Evolutionary conservation across 2,888 invertebrate genomes (phyloP).

Genomic region (Cephus sareptanus): DNA sequence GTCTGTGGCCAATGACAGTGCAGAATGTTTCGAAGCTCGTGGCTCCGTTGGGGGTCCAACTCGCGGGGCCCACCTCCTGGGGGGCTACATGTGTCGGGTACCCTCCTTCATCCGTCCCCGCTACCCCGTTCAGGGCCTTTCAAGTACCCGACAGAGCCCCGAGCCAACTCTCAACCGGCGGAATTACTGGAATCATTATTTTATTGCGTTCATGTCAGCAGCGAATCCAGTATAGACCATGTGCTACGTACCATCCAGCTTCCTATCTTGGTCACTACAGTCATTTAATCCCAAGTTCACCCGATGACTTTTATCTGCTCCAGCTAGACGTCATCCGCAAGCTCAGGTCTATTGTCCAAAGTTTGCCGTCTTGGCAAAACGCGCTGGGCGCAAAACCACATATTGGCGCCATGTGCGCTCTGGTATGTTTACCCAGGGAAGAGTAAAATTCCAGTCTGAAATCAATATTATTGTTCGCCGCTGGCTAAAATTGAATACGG

Average conservation of each 20-base stretch:
- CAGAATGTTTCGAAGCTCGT: conserved; percentile 53
- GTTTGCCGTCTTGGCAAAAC: neutral
- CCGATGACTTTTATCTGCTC: neutral
- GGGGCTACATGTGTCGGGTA: conserved; percentile 58
- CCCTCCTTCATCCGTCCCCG: conserved; percentile 37
- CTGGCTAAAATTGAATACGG: conserved; percentile 52
- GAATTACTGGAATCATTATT: conserved; percentile 51
- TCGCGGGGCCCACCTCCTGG: conserved; percentile 42
- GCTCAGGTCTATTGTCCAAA: neutral
- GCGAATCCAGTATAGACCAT: neutral
- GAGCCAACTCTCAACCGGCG: conserved; percentile 29
- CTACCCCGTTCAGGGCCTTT: conserved; percentile 45
- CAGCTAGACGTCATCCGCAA: neutral
- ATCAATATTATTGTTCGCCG: conserved; percentile 61
- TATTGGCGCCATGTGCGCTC: conserved; percentile 59
- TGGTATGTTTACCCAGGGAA: conserved; percentile 58
- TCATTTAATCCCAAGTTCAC: neutral
- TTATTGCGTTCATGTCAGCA: conserved; percentile 24
- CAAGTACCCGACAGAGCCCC: conserved; percentile 48
- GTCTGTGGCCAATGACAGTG: conserved; percentile 58
- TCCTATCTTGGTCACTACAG: neutral
- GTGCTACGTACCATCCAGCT: neutral
- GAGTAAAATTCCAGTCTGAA: conserved; percentile 54
- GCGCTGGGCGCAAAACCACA: conserved; percentile 34
- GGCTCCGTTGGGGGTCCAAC: conserved; percentile 54